Base-by-base conservation (phyloP, 2,888 invertebrate genomes). In the Agrotis segetum region DNA sequence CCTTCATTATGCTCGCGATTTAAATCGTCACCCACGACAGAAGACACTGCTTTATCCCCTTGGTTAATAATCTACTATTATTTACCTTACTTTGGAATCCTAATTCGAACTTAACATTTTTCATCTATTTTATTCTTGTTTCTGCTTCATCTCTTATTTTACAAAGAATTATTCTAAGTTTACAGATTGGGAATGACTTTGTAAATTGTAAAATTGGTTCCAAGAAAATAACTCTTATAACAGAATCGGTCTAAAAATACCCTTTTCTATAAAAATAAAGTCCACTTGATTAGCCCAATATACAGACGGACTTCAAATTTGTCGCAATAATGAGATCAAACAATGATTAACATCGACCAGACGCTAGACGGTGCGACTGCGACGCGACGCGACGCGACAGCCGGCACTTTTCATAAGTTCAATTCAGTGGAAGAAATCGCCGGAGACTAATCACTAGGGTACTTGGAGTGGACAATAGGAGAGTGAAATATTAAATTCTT, bases 371-470 rank as follows among this genome's bases (percentile, higher is more conserved):
- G 59, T 78, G 79, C 83, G 52, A 78, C 83, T 82, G 74, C 77
- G 71, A 74, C 65, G 47, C 71, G 78, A 73, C n/a, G 71, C 81
- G 71, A 75, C 82, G 40, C 83, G 81, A 77, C 87, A 77, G 74
- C 70, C 74, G 84, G 79, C 86, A 93, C 91, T 94, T 94, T 94
- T 94, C 92, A 92, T 93, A 93, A 95, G 95, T 94, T 95, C 94
- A 95, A 96, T 96, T 94, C 95, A 90, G 88, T 86, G 94, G 94
- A 95, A 94, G 89, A 92, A 93, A 94, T 93, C 93, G 90, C 87
- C 85, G 85, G 89, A 88, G 92, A 92, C 94, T 95, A 95, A 96
- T 96, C 94, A 95, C 90, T 88, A 87, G 88, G 83, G 87, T 87
- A 72, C 85, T 89, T 88, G 92, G 91, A 90, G 62, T 50, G 55